Percentiles rank a stretch among this genome's conserved stretches.
These are phyloP conservation scores for Aleiodes alternator DNA, from an alignment of 2,888 invertebrate species.

Conservation along the genomic window DNA sequence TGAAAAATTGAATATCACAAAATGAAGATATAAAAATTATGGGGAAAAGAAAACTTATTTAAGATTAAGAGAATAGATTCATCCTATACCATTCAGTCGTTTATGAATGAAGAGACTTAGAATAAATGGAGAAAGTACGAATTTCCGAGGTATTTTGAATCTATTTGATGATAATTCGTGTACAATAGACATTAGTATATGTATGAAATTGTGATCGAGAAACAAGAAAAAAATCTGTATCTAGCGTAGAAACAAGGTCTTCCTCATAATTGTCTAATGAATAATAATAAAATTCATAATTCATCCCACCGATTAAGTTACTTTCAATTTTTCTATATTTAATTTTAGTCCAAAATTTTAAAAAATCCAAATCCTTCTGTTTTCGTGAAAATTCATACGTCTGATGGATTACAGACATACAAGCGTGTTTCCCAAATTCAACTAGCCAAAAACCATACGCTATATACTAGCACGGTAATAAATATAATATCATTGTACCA, in stretches of 20 bases:
- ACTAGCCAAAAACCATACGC: too few species aligned
- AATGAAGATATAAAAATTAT: neutral
- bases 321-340: too few species aligned
- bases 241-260: conserved; percentile 23
- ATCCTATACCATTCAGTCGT: neutral
- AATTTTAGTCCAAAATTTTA: too few species aligned
- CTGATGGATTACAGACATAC: too few species aligned
- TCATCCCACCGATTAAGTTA: neutral
- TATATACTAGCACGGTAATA: too few species aligned
- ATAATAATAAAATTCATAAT: conserved; percentile 3
- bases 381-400: too few species aligned
- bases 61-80: conserved; percentile 7
- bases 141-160: neutral
- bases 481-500: too few species aligned
- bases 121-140: neutral
- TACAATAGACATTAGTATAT: neutral
- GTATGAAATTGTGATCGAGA: neutral
- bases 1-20: too few species aligned
- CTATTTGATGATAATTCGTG: conserved; percentile 6
- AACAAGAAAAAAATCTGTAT: conserved; percentile 1
- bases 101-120: neutral
- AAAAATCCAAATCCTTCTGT: too few species aligned
- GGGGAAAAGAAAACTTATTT: neutral
- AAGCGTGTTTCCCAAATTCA: too few species aligned
- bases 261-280: conserved; percentile 13